Base-by-base conservation (phyloP, 2,113 vertebrate species). In the Psophia crepitans region DNA sequence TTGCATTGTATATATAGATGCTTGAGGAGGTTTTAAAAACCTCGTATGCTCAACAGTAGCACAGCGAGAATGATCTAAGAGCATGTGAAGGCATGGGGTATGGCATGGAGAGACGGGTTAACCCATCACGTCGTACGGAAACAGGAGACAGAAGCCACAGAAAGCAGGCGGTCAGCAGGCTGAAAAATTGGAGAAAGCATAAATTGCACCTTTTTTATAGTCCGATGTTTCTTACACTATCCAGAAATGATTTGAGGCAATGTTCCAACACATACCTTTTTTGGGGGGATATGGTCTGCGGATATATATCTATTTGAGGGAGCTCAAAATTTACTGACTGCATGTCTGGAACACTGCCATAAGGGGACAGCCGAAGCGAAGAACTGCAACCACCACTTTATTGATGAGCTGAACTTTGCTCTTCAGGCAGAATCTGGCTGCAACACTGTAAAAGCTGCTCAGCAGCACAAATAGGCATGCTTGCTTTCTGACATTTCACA, bases 21-120 rank as follows among this genome's bases (percentile, higher is more conserved):
- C 20, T 21, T 41, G 64, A 63, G 11, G 8, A 91, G 24, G 6
- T 56, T 87, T 92, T 76, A 44, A 60, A 92, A 82, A 23, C 33
- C 28, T 78, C 28, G n/a, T 11, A 32, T 21, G 11, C 41, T 54
- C 46, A 32, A 81, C 11, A 41, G 26, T 15, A 68, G 68, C 0
- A 0, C 15, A 69, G 24, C 64, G 2, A 78, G 9, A 84, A 70
- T 0, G 0, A 76, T 8, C 12, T 17, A 43, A 43, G 11, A 23
- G 5, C 3, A 4, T 46, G 56, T 2, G 3, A 37, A 90, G 21
- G n/a, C 0, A 0, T 8, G 6, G 12, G n/a, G n/a, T n/a, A 37
- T 6, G 41, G 46, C 41, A 43, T 0, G 24, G 27, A 80, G 21
- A 89, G 43, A 37, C 2, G 3, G 14, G 22, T 56, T 71, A 79